These are phyloP conservation scores for Girardinus metallicus DNA, from an alignment of 2,797 vertebrate species.

Conservation along the genomic window DNA sequence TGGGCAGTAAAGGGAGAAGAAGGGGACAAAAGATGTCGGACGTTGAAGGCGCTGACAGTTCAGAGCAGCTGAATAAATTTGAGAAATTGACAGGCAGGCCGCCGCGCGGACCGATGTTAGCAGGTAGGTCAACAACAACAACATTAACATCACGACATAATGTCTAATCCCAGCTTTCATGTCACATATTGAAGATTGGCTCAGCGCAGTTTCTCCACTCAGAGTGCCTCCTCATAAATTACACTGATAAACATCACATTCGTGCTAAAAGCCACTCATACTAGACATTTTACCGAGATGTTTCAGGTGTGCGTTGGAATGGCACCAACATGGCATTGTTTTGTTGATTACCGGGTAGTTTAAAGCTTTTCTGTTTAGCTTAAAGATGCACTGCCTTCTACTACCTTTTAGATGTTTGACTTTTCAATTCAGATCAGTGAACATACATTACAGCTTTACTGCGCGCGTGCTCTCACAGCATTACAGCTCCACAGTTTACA, in stretches of 20 bases:
- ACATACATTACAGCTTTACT: not conserved
- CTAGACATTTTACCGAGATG: not conserved
- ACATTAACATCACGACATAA: slow-evolving; percentile 32
- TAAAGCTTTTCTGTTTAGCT: not conserved
- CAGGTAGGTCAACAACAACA: slow-evolving; percentile 84
- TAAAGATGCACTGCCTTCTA: not conserved
- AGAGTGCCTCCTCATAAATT: not conserved
- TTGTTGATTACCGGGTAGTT: not conserved
- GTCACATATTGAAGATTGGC: not conserved
- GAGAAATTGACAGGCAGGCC: slow-evolving; percentile 87
- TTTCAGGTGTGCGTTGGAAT: not conserved
- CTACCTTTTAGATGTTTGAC: not conserved
- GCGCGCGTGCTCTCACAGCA: too few species aligned
- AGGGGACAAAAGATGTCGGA: slow-evolving; percentile 72
- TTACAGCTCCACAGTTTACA: not conserved
- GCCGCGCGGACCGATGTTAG: slow-evolving; percentile 73
- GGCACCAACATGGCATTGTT: not conserved
- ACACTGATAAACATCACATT: not conserved
- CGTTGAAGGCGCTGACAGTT: slow-evolving; percentile 64
- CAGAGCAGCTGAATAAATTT: slow-evolving; percentile 88
- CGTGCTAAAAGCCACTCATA: slow-evolving; percentile 33
- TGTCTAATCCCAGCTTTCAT: not conserved
- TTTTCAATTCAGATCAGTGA: not conserved
- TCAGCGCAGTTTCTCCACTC: fast-evolving
- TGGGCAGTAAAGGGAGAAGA: slow-evolving; percentile 37